phyloP scores from a whole-genome alignment of 2,113 vertebrate species.

The Gnathonemus longibarbis region DNA sequence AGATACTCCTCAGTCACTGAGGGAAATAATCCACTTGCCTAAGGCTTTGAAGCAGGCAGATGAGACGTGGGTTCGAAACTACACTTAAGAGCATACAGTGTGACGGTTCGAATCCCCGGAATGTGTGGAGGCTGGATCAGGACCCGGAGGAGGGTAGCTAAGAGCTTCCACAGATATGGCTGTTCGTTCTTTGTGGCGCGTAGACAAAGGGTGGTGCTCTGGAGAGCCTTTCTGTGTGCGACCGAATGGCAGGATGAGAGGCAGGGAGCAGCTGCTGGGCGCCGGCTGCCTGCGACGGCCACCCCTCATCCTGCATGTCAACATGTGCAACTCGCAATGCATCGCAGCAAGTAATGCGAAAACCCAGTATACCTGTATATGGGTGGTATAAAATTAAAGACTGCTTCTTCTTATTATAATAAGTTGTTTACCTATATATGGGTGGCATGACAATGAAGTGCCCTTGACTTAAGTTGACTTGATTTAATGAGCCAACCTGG shows the following conservation, averaged over 20 bases:
- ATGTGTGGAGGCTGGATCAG: neutral
- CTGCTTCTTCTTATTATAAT: too few species aligned
- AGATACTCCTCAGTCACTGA: neutral
- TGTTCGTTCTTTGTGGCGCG: neutral
- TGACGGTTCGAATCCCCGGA: neutral
- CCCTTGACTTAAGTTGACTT: neutral
- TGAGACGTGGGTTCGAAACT: neutral
- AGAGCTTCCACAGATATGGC: neutral
- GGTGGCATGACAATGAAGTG: neutral
- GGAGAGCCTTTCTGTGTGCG: neutral
- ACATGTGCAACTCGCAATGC: neutral
- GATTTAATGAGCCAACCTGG: neutral
- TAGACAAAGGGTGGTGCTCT: neutral
- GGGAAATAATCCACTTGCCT: neutral
- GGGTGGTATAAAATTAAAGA: neutral
- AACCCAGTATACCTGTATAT: neutral
- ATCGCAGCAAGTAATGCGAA: neutral
- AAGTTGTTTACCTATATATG: neutral
- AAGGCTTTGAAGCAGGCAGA: neutral
- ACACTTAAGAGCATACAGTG: neutral
- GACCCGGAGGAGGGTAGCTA: neutral
- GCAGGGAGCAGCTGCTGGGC: neutral
- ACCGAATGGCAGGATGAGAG: neutral
- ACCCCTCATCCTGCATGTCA: neutral
- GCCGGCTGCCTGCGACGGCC: neutral